Evolutionary conservation across 2,113 vertebrate species (phyloP), one percentile per base, ranked within the genome.

Genomic region (Pedionomus torquatus): DNA sequence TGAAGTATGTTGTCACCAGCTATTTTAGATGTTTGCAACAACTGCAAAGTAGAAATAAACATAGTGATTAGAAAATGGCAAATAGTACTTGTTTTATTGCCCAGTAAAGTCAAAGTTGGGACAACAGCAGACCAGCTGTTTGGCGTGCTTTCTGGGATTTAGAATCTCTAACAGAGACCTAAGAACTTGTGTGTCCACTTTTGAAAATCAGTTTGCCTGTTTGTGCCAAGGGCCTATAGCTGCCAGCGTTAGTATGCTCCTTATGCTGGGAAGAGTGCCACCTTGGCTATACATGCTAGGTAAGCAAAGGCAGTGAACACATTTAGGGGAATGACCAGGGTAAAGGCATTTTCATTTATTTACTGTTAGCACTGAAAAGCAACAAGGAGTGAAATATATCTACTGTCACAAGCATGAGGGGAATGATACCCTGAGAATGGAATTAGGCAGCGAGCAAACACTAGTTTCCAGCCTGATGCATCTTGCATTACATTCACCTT

Each of bases 31-130:
- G 41, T 83, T 95, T 95, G 20, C 23, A 66, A 68, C 55, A 84
- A 92, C 46, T 43, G 28, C 33, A 87, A 95, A 91, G 58, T 25
- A 83, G 89, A 94, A 93, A 92, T 91, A 92, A 95, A 95, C 49
- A 63, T 26, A 57, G 12, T 51, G 43, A 86, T 94, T 92, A 75
- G n/a, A 55, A 70, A 95, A 95, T 90, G 31, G 33, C 31, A 93
- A 92, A 77, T 69, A 83, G 43, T 43, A 75, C 19, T 74, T 57
- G 35, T 70, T 89, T 83, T 87, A 55, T 60, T 87, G 35, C 21
- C 46, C 35, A 87, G 57, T 64, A 31, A 88, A 94, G 55, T 49
- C 81, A 87, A 94, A 83, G 80, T 30, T 90, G 80, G 61, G 43
- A 93, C 44, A 93, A 84, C 72, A 89, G 28, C 26, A 65, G 51